Base-by-base conservation (phyloP, 2,113 vertebrate species). In the Bubo scandiacus region DNA sequence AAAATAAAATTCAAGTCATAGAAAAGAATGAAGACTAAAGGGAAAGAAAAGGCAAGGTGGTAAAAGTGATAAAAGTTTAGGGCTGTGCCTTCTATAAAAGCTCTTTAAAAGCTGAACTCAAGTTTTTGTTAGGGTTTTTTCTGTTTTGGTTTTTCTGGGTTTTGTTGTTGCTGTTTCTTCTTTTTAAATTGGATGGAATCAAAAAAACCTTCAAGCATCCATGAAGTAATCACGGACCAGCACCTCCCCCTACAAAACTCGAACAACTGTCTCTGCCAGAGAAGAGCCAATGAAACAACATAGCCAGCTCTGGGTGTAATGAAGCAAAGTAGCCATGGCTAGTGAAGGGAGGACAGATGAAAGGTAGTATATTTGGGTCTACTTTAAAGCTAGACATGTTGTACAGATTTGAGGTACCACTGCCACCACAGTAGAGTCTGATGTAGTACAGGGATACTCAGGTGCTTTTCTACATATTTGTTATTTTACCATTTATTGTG, bases 1-100 rank as follows among this genome's bases (percentile, higher is more conserved):
- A 97, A 98, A 98, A 98, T 97, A 98, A 98, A 98, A 97, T 99
- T 99, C 98, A 99, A 99, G 99, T 99, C 98, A 98, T 96, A 98
- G 97, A 98, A 99, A 98, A 99, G 98, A 98, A 97, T 94, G 91
- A 98, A 98, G 93, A 98, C 81, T 94, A 93, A 90, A 97, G 94
- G 88, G 90, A 97, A 98, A 98, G 97, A 98, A 97, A 98, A 98
- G 94, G 97, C 96, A 97, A 98, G 98, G 98, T 98, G 98, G 98
- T 97, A 97, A 96, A 98, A 96, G 97, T 94, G 98, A 98, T 97
- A 97, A 70, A 98, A 93, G 95, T 98, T 98, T 72, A 95, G 93
- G 97, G 98, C 83, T 96, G 98, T 97, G 97, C 97, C 97, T 96
- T 96, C 84, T 97, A 84, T 70, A 92, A 92, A 92, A 91, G 78